Evolutionary conservation across 2,888 invertebrate species (phyloP).

Genomic region (Agonopterix alstromeriana): DNA sequence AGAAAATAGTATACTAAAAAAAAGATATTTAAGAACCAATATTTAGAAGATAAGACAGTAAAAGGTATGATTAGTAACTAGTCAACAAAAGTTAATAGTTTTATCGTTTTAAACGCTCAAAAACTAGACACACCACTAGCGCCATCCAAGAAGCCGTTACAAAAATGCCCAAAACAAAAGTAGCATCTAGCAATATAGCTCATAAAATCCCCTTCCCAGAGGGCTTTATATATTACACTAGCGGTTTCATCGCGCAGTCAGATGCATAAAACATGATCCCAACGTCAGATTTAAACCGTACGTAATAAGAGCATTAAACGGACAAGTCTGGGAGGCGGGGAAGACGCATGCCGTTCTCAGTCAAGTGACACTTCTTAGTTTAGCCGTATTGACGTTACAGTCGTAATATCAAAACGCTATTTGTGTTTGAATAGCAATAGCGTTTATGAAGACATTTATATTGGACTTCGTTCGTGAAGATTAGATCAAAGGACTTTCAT

Average conservation of each 20-base stretch:
- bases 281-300: constrained; percentile 72
- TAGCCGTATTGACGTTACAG: constrained; percentile 17
- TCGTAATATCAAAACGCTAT: constrained; percentile 11
- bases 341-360: constrained; percentile 26
- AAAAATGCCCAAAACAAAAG: constrained; percentile 45
- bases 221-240: constrained; percentile 62
- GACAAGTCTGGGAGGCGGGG: constrained; percentile 38
- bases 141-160: constrained; percentile 10
- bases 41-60: no score
- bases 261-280: constrained; percentile 75
- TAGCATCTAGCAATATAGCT: constrained; percentile 46
- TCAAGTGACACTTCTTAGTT: constrained; percentile 29
- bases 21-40: no score
- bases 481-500: no score
- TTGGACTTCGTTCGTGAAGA: neutral
- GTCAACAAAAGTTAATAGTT: no score
- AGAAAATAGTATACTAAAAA: no score
- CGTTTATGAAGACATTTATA: constrained; percentile 9
- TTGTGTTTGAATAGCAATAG: constrained; percentile 1
- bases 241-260: constrained; percentile 67
- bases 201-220: constrained; percentile 58
- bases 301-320: constrained; percentile 71
- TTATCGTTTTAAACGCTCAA: neutral
- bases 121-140: constrained; percentile 8
- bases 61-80: no score